Conservation (phyloP, 2,888 invertebrate genomes). For the Cecidostiba fungosa region DNA sequence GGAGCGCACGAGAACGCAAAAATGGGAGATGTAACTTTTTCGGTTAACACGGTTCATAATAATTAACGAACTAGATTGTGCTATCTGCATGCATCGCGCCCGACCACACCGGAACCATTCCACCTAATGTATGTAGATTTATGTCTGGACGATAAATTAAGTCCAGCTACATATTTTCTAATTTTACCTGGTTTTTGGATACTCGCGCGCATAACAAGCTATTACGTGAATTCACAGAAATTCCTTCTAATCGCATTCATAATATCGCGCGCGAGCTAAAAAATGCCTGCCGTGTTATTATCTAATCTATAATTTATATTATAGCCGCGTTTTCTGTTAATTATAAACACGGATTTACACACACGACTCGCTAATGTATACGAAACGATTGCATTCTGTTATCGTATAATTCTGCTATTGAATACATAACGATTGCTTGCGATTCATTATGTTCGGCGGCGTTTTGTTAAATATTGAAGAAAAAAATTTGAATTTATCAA, state of each 20-base stretch:
- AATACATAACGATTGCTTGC: slow-evolving; percentile 31
- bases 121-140: slow-evolving; percentile 2
- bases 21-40: neutral
- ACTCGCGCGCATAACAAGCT: neutral
- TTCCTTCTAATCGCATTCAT: neutral
- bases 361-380: neutral
- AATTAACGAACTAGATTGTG: slow-evolving; percentile 6
- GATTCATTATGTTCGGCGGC: slow-evolving; percentile 44
- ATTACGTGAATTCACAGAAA: neutral
- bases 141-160: neutral
- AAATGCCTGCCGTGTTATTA: neutral
- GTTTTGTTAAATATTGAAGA: slow-evolving; percentile 27
- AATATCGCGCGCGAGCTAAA: neutral
- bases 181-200: neutral
- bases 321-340: neutral
- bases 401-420: neutral
- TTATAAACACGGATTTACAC: neutral
- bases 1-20: neutral
- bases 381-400: slow-evolving; percentile 11
- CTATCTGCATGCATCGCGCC: neutral
- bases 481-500: slow-evolving; percentile 48
- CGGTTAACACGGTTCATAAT: neutral
- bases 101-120: neutral
- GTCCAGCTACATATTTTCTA: neutral
- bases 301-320: slow-evolving; percentile 2